These are phyloP conservation scores for Protodeltote pygarga DNA, from an alignment of 2,888 invertebrate species.

Conservation along the genomic window DNA sequence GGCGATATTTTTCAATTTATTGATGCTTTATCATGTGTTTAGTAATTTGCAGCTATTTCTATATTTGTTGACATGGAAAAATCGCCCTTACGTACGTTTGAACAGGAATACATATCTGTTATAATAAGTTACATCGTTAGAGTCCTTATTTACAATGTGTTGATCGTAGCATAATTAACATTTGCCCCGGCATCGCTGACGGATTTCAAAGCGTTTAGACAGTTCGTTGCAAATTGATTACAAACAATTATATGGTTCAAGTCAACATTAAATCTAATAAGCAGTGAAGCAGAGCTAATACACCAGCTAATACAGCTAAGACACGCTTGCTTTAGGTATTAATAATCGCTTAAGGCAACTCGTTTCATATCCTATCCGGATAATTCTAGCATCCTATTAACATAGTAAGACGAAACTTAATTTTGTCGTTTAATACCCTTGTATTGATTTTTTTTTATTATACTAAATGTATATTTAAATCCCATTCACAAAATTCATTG, in stretches of 20 bases:
- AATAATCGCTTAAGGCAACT: too few relatives aligned
- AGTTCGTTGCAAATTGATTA: constrained; percentile 1
- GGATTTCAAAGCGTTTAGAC: neutral
- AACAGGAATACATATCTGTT: constrained; percentile 79
- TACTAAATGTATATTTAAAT: too few relatives aligned
- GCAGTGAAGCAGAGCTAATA: constrained; percentile 1
- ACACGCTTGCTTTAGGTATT: too few relatives aligned
- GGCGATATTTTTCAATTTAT: constrained; percentile 36
- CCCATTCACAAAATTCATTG: too few relatives aligned
- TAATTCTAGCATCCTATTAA: too few relatives aligned
- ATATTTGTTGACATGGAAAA: constrained; percentile 45
- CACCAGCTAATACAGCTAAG: too few relatives aligned
- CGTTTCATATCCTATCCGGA: too few relatives aligned
- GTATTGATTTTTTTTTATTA: too few relatives aligned
- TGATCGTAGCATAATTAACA: constrained; percentile 44
- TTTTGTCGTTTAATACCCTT: too few relatives aligned
- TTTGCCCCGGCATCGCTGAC: constrained; percentile 7
- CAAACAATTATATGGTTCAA: constrained; percentile 1
- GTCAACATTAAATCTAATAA: neutral
- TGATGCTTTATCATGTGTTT: constrained; percentile 4
- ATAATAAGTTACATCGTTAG: constrained; percentile 74
- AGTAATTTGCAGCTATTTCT: constrained; percentile 48
- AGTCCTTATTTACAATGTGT: constrained; percentile 56
- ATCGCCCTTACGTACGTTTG: constrained; percentile 45
- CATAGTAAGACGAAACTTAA: too few relatives aligned